Evolutionary conservation across 2,113 vertebrate genomes (phyloP).

Genomic region (Sebastes schlegelii): DNA sequence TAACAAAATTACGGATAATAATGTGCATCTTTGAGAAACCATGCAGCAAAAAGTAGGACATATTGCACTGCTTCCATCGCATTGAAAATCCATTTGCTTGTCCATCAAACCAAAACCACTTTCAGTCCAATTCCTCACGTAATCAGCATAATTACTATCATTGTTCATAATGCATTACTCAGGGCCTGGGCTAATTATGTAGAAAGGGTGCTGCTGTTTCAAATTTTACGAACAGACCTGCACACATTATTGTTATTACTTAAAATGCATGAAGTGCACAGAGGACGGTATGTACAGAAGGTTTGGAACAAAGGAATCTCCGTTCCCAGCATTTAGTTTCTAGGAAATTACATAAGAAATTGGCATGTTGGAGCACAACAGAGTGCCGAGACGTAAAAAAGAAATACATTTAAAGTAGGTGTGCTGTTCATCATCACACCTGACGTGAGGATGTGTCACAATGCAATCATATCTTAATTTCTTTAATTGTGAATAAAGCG

Average conservation of each 20-base stretch:
- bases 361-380: background rate
- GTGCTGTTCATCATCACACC: background rate
- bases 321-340: background rate
- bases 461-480: too few relatives aligned
- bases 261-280: background rate
- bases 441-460: too few relatives aligned
- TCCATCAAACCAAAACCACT: conserved; percentile 28
- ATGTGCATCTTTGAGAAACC: background rate
- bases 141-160: conserved; percentile 34
- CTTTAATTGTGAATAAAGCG: too few relatives aligned
- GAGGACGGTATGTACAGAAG: background rate
- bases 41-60: background rate
- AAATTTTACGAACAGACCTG: conserved; percentile 18
- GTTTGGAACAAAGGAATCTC: background rate
- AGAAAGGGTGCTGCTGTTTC: background rate
- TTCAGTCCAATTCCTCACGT: conserved; percentile 24
- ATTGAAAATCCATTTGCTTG: conserved; percentile 26
- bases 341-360: background rate
- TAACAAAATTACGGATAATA: too few relatives aligned
- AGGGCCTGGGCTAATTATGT: conserved; percentile 22
- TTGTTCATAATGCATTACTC: conserved; percentile 36
- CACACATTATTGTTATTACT: conserved; percentile 9
- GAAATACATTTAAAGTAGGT: background rate
- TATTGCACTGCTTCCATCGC: background rate
- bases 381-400: background rate